Base-by-base conservation (phyloP, 2,113 vertebrate genomes). In the Nesoenas mayeri region DNA sequence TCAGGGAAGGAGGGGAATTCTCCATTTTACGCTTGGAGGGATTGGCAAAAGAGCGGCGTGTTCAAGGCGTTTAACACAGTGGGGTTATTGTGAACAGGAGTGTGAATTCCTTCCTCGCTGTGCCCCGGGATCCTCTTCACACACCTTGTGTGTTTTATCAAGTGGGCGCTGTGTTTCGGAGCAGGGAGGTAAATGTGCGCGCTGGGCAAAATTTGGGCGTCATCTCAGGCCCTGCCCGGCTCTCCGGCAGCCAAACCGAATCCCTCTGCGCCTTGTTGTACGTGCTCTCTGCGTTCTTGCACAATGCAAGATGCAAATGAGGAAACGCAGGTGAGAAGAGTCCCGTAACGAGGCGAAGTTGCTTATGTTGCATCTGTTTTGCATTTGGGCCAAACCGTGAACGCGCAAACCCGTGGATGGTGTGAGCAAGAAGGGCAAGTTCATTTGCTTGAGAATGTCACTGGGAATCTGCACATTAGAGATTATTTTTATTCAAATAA, bases 401-500 rank as follows among this genome's bases (percentile, higher is more conserved):
- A 13, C 28, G 80, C 48, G 74, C 87, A 79, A 67, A 69, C 73
- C 44, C 16, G 4, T 1, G 62, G 3, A 5, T 6, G 71, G 78
- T 10, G 81, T 6, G 74, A 91, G 94, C 95, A 12, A 79, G 94
- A 38, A 93, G 62, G 89, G 70, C 85, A 5, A 3, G 87, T 92
- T 96, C 62, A 31, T 92, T 87, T 91, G 79, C 50, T 22, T 91
- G 91, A 15, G 91, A 92, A 64, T 75, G 86, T 87, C 89, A 17
- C 80, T 5, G 81, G 74, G 89, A 67, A 64, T 64, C 89, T 87
- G 84, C 80, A 29, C 91, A 17, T 51, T 24, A 38, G 57, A 18
- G 40, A 31, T 85, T 2, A 7, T 81, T 89, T 93, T 79, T 47
- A 69, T 81, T 87, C 81, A 72, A 57, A 34, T 69, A 24, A 62